A percentile compares a stretch with the other conserved stretches of the same genome.
These are phyloP conservation scores for Masticophis lateralis DNA, from an alignment of 2,797 vertebrate genomes.

Conservation along the genomic window DNA sequence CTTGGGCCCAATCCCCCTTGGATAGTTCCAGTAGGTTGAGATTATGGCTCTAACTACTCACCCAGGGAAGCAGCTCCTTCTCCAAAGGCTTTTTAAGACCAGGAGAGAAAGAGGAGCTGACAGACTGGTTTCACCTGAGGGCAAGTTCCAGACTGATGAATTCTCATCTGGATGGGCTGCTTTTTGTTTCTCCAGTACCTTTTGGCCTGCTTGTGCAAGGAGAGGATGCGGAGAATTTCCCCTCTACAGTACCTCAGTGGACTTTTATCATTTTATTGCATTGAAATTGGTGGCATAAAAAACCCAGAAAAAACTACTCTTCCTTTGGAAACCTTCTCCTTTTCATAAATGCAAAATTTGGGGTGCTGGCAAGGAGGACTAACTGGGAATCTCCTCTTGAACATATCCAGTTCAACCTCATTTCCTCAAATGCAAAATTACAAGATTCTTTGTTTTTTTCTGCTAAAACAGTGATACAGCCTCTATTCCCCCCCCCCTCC, in stretches of 20 bases:
- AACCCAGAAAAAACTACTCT: background rate
- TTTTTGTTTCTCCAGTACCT: conserved; percentile 2
- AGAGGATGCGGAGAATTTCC: background rate
- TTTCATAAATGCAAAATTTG: background rate
- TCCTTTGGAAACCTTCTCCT: background rate
- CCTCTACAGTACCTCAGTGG: background rate
- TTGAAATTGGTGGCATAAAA: background rate
- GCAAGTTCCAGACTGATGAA: conserved; percentile 24
- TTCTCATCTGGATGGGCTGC: background rate
- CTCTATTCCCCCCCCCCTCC: no score
- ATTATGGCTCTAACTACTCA: background rate
- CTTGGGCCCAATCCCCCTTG: background rate
- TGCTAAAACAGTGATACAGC: background rate
- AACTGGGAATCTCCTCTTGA: background rate
- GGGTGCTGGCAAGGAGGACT: background rate
- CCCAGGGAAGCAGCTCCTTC: background rate
- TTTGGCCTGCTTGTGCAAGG: background rate
- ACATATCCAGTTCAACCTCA: background rate
- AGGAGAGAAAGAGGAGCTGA: background rate
- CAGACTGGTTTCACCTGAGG: conserved; percentile 11
- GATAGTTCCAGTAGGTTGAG: background rate
- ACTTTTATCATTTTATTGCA: background rate
- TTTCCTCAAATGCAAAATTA: background rate
- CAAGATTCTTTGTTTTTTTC: background rate
- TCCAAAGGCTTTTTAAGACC: background rate